Evolutionary conservation across 2,888 invertebrate species (phyloP).

Genomic region (Orchestes rusci): DNA sequence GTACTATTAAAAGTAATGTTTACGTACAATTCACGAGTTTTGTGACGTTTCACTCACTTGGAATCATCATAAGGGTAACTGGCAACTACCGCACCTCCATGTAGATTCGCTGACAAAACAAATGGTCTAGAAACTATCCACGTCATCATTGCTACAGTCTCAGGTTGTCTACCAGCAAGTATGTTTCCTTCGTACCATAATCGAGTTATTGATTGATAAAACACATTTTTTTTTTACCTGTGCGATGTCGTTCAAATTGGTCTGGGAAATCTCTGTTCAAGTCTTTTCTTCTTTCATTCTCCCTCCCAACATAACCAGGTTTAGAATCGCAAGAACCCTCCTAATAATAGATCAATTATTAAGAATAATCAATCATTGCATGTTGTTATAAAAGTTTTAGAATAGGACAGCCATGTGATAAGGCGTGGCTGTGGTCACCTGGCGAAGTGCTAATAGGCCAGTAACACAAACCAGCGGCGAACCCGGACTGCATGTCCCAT

Average conservation of each 20-base stretch:
- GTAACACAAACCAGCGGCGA: no score
- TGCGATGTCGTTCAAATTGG: conserved; percentile 68
- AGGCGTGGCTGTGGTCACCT: no score
- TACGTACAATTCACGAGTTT: not conserved
- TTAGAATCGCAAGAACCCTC: conserved; percentile 75
- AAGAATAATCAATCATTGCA: not conserved
- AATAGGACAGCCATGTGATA: no score
- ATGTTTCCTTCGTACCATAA: no score
- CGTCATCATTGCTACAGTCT: conserved; percentile 80
- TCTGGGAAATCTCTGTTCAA: conserved; percentile 92
- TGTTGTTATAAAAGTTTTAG: not conserved
- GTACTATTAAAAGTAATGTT: conserved; percentile 33
- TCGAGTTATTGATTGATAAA: no score
- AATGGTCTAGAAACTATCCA: conserved; percentile 86
- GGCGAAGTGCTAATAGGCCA: no score
- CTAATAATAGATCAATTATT: conserved; percentile 40
- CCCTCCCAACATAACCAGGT: conserved; percentile 61
- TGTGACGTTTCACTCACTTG: conserved; percentile 45
- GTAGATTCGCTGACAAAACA: conserved; percentile 88
- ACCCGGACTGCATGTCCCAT: no score
- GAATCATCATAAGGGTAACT: conserved; percentile 95
- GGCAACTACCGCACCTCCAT: conserved; percentile 95
- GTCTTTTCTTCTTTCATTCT: conserved; percentile 75
- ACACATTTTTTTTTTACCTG: no score
- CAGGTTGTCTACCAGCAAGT: conserved; percentile 67